Percentiles rank a stretch among this genome's conserved stretches.
These are phyloP conservation scores for Phoxinus dragarum DNA, from an alignment of 2,797 vertebrate genomes.

Conservation along the genomic window DNA sequence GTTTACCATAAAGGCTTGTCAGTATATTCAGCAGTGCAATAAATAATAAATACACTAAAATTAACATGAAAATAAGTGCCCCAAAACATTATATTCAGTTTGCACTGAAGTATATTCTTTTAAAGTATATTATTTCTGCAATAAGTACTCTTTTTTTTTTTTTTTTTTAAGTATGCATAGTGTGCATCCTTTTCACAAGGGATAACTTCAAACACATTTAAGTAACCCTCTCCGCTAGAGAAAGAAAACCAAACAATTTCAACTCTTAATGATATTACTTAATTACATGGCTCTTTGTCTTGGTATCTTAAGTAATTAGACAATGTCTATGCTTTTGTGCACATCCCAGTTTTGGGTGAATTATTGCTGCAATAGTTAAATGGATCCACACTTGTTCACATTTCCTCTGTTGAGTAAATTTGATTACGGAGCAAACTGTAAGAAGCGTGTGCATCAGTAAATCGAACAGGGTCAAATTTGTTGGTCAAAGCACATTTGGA, in stretches of 20 bases:
- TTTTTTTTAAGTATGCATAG: background rate
- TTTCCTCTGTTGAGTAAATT: constrained; percentile 4
- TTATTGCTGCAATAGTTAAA: background rate
- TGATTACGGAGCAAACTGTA: background rate
- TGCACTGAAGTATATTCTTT: background rate
- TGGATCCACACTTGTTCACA: constrained; percentile 37
- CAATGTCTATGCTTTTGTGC: background rate
- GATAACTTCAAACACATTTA: background rate
- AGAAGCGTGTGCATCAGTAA: constrained; percentile 12
- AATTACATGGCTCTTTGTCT: background rate
- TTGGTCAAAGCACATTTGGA: constrained; percentile 31
- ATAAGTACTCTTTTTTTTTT: background rate
- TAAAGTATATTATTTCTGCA: background rate
- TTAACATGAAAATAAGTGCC: background rate
- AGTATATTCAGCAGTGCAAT: too few relatives aligned
- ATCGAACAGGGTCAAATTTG: background rate
- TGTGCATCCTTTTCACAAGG: background rate
- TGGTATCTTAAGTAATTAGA: too few relatives aligned
- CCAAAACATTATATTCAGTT: background rate
- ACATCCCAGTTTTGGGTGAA: background rate
- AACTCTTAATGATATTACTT: background rate
- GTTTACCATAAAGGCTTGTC: too few relatives aligned
- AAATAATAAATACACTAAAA: too few relatives aligned
- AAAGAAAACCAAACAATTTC: background rate
- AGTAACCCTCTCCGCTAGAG: too few relatives aligned